Base-by-base conservation (phyloP, 2,797 vertebrate genomes). In the Danio tinwini region DNA sequence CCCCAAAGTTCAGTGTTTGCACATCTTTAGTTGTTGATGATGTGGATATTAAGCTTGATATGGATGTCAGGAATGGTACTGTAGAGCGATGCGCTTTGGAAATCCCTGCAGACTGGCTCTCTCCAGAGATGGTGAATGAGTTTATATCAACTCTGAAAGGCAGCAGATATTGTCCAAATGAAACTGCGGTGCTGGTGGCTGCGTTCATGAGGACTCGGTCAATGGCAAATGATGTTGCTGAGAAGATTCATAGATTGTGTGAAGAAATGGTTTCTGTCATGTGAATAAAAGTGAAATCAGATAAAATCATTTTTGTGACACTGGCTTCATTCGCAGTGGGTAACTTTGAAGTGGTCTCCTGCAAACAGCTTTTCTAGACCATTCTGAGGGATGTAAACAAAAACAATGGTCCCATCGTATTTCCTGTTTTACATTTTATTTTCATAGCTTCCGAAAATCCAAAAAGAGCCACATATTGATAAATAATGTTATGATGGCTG, bases 1-100 rank as follows among this genome's bases (percentile, higher is more conserved):
- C 98, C 1, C 98, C 97, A 0, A 96, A 95, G 71, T 99, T 99
- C 87, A 95, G 90, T 0, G 0, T 98, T 61, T 88, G 85, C 21
- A 94, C 93, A 0, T 78, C 63, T 39, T 91, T 97, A 82, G 86
- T 86, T 4, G 82, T 97, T 50, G 76, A 88, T 39, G 71, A 74
- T 8, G 50, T 10, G 11, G 59, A 79, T 40, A 44, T 86, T 0
- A 88, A 1, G 62, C 84, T 98, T 40, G 86, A 86, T 8, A 64
- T 97, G 85, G 92, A 94, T 21, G 82, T 98, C 65, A 98, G 94
- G 86, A 93, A 88, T 3, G 97, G 97, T 6, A 86, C 86, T 58
- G 93, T 99, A 52, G 93, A 95, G 59, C 83, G 65, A 52, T 97
- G 94, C 72, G 76, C 79, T 2, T 85, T 98, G 39, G 86, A 92